Conservation (phyloP, 2,888 invertebrate species). For the Epirrhoe tristata region DNA sequence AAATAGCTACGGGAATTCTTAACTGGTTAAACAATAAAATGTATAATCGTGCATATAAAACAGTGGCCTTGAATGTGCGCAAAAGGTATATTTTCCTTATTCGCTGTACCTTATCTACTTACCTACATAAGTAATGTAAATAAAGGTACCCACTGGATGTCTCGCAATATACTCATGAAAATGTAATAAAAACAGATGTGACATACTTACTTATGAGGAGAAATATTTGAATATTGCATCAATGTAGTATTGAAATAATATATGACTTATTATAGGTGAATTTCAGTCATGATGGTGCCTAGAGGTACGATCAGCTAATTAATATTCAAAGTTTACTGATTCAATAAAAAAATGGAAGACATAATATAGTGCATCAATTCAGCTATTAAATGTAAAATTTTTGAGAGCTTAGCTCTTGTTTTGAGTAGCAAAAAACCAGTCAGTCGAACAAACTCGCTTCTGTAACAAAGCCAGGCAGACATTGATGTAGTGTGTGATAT, state of each 20-base stretch:
- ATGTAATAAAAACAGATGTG: background rate
- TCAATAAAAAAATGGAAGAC: no score
- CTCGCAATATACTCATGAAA: constrained; percentile 1
- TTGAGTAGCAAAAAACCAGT: constrained; percentile 9
- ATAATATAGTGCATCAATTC: no score
- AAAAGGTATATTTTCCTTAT: constrained; percentile 24
- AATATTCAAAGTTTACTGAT: no score
- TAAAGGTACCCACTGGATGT: constrained; percentile 7
- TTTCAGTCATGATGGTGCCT: background rate
- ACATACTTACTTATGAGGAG: background rate
- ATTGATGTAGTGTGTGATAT: constrained; percentile 30
- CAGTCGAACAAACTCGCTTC: background rate
- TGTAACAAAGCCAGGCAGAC: constrained; percentile 18
- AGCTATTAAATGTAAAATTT: no score
- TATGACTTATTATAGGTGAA: background rate
- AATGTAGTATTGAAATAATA: background rate
- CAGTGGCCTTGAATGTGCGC: constrained; percentile 29
- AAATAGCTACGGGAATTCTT: constrained; percentile 19
- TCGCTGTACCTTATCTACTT: constrained; percentile 19
- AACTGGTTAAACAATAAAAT: constrained; percentile 23
- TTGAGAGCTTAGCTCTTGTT: no score
- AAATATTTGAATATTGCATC: background rate
- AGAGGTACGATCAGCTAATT: no score
- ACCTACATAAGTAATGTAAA: constrained; percentile 18
- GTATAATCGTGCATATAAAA: constrained; percentile 29